phyloP scores from a whole-genome alignment of 2,888 invertebrate genomes.

The Helobdella robusta region DNA sequence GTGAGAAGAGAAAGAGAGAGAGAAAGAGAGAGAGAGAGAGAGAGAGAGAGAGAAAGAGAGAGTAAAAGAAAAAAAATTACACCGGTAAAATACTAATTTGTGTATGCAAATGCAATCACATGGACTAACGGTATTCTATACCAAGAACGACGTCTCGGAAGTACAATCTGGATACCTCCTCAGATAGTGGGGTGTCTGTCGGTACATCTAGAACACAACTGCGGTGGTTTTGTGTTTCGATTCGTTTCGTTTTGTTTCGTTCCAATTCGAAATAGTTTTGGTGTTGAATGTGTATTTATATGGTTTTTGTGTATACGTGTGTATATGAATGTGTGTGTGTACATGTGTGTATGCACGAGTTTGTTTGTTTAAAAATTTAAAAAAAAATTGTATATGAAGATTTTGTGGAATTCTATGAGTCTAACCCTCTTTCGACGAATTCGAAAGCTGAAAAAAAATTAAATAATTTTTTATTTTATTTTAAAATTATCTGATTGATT shows the following conservation, averaged over 20 bases:
- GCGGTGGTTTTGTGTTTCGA: too few relatives aligned
- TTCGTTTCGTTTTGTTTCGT: too few relatives aligned
- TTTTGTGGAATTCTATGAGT: conserved; percentile 29
- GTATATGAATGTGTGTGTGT: too few relatives aligned
- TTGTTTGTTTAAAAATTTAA: not conserved
- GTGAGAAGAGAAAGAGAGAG: too few relatives aligned
- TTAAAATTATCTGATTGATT: not conserved
- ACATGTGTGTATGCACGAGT: not conserved
- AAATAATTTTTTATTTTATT: too few relatives aligned
- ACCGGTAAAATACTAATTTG: too few relatives aligned
- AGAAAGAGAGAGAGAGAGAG: too few relatives aligned
- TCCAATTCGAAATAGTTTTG: too few relatives aligned
- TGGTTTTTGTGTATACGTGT: not conserved
- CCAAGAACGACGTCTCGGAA: conserved; percentile 84
- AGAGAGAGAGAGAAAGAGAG: too few relatives aligned
- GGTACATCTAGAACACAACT: conserved; percentile 70
- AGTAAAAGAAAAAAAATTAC: too few relatives aligned
- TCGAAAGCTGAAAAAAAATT: conserved; percentile 68
- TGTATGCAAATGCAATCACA: too few relatives aligned
- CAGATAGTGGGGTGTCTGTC: conserved; percentile 70
- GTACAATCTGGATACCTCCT: conserved; percentile 73
- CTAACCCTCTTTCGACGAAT: conserved; percentile 76
- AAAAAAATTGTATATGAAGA: not conserved
- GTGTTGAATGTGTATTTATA: not conserved
- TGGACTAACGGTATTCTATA: conserved; percentile 88